Conservation (phyloP, 2,888 invertebrate genomes). For the Drepanosiphum platanoidis region DNA sequence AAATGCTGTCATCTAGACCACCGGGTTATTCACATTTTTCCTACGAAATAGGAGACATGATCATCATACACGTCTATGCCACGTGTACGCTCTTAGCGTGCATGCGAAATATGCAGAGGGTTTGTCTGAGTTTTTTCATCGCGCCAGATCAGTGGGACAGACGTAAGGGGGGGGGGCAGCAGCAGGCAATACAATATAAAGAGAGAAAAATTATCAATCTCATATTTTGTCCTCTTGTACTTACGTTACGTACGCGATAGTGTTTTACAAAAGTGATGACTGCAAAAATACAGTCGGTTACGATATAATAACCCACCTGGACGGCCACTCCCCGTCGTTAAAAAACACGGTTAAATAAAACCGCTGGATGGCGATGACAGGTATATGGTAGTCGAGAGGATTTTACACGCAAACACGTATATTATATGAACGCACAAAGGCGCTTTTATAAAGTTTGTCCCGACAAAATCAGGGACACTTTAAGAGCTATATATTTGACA, state of each 20-base stretch:
- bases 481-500: neutral
- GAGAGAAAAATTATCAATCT: neutral
- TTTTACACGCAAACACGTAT: neutral
- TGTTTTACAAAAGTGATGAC: neutral
- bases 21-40: neutral
- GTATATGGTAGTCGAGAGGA: neutral
- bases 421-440: neutral
- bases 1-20: constrained; percentile 25
- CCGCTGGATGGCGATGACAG: neutral
- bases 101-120: neutral
- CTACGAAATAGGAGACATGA: neutral
- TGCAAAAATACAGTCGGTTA: neutral
- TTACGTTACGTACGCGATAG: neutral
- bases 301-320: neutral
- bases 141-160: no score
- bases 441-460: neutral
- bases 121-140: no score
- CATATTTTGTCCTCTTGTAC: neutral
- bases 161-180: no score
- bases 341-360: constrained; percentile 5
- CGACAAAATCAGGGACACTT: constrained; percentile 18
- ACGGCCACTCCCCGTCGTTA: neutral
- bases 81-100: neutral
- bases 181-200: neutral
- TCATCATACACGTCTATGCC: neutral